phyloP scores from a whole-genome alignment of 1,140 invertebrate genomes.

The Ooceraea biroi region DNA sequence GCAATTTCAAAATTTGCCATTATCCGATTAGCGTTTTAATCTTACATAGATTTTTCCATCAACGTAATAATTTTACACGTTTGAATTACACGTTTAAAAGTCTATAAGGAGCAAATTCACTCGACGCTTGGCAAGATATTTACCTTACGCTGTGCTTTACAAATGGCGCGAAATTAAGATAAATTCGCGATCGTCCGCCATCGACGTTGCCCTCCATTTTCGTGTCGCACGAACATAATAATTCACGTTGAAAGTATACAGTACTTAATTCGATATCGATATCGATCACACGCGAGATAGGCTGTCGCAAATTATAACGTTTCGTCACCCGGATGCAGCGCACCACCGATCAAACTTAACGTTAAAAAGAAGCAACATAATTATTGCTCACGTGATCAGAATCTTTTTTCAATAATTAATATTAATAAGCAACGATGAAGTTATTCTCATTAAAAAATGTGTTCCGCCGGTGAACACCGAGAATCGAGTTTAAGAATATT shows the following conservation, averaged over 20 bases:
- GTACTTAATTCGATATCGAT: slow-evolving; percentile 62
- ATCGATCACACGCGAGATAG: slow-evolving; percentile 57
- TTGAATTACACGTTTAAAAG: slow-evolving; percentile 37
- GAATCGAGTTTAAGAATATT: neutral
- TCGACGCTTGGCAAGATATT: slow-evolving; percentile 44
- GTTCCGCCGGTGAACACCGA: neutral
- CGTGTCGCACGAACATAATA: slow-evolving; percentile 68
- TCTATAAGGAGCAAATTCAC: slow-evolving; percentile 38
- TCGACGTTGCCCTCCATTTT: slow-evolving; percentile 59
- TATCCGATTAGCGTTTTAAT: slow-evolving; percentile 26
- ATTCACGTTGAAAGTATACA: slow-evolving; percentile 61
- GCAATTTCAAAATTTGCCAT: neutral
- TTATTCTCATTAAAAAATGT: neutral
- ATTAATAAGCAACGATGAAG: slow-evolving; percentile 33
- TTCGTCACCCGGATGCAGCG: slow-evolving; percentile 40
- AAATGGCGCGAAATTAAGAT: slow-evolving; percentile 59
- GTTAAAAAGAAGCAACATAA: neutral
- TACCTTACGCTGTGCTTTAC: slow-evolving; percentile 51
- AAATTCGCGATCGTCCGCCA: slow-evolving; percentile 56
- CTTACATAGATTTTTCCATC: neutral
- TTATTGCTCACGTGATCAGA: neutral
- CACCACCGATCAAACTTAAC: slow-evolving; percentile 18
- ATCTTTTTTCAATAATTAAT: slow-evolving; percentile 41
- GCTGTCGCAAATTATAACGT: slow-evolving; percentile 60
- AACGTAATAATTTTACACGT: neutral